These are phyloP conservation scores for Stictocephala bisonia DNA, from an alignment of 2,888 invertebrate genomes.

Conservation along the genomic window DNA sequence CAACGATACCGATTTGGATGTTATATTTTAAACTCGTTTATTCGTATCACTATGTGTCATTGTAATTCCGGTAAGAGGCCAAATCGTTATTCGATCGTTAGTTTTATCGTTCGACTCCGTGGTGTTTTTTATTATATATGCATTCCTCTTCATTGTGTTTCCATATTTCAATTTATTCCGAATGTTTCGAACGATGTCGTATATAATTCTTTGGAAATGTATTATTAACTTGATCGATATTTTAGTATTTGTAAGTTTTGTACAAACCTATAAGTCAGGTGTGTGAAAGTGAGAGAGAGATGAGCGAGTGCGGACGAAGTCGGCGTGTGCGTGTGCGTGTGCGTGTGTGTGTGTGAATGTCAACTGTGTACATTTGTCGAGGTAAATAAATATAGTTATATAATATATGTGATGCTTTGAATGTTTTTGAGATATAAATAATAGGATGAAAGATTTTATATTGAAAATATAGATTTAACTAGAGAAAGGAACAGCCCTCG, in stretches of 20 bases:
- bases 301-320: constrained; percentile 22
- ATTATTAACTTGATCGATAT: constrained; percentile 50
- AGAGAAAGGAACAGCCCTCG: constrained; percentile 44
- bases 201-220: constrained; percentile 40
- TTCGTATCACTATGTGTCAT: constrained; percentile 27
- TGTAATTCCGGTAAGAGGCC: constrained; percentile 1
- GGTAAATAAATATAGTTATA: constrained; percentile 48
- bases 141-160: constrained; percentile 47
- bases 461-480: constrained; percentile 46
- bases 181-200: constrained; percentile 36
- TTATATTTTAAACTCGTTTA: constrained; percentile 43
- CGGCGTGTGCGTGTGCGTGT: constrained; percentile 10
- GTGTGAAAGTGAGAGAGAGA: constrained; percentile 46
- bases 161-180: constrained; percentile 51
- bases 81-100: constrained; percentile 28
- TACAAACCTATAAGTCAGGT: constrained; percentile 52
- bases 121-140: constrained; percentile 42
- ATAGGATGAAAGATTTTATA: constrained; percentile 51
- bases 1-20: constrained; percentile 41
- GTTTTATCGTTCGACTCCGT: constrained; percentile 27
- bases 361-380: constrained; percentile 44
- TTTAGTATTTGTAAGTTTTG: constrained; percentile 57
- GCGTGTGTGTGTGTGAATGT: constrained; percentile 26
- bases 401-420: constrained; percentile 57
- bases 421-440: constrained; percentile 55